These are phyloP conservation scores for Bothrops jararaca DNA, from an alignment of 2,113 vertebrate species.

Conservation along the genomic window DNA sequence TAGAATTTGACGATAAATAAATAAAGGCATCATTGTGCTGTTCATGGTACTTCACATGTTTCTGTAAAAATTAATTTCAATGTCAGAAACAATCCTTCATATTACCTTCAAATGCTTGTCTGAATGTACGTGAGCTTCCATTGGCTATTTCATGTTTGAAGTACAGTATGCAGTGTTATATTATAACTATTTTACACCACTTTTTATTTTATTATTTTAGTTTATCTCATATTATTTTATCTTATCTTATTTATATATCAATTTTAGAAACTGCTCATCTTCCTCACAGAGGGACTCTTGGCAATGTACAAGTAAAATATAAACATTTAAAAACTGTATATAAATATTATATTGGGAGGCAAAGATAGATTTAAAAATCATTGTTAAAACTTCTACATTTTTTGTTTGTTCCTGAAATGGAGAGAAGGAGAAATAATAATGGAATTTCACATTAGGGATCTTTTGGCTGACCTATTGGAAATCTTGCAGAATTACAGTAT, in stretches of 20 bases:
- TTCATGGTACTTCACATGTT: neutral
- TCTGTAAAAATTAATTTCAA: neutral
- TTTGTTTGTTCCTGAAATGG: neutral
- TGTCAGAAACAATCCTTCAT: neutral
- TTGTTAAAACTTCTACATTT: neutral
- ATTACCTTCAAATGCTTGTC: neutral
- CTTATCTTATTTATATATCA: neutral
- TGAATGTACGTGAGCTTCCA: neutral
- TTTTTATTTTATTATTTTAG: neutral
- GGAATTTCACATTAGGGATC: neutral
- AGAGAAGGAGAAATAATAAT: neutral
- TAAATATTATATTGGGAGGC: neutral
- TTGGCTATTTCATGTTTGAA: neutral
- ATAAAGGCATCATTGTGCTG: neutral
- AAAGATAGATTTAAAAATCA: neutral
- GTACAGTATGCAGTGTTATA: neutral
- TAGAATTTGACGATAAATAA: neutral
- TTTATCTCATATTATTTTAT: neutral
- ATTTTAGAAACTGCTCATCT: neutral
- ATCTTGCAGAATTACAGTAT: neutral
- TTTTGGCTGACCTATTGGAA: neutral
- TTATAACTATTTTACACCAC: neutral
- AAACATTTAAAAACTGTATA: neutral
- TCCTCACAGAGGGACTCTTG: neutral
- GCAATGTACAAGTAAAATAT: neutral